These are phyloP conservation scores for Dynastes hyllus DNA, from an alignment of 2,888 invertebrate genomes.

Conservation along the genomic window DNA sequence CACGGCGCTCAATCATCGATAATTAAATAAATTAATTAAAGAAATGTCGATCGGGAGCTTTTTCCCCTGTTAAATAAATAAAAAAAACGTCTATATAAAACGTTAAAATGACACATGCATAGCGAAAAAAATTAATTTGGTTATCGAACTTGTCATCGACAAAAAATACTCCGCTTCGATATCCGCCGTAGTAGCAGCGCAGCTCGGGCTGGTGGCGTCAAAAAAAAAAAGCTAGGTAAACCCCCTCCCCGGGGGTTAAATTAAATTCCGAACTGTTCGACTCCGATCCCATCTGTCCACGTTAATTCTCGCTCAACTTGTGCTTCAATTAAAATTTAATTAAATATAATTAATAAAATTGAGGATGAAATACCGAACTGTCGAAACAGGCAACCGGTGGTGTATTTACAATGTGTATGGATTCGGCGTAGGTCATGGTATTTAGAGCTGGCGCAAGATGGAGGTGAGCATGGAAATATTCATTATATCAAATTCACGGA, in stretches of 20 bases:
- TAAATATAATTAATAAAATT: conserved; percentile 53
- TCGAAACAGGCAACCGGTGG: background rate
- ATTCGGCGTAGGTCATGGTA: too few relatives aligned
- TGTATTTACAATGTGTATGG: background rate
- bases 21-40: conserved; percentile 26
- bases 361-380: conserved; percentile 45
- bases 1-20: too few relatives aligned
- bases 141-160: conserved; percentile 17
- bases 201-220: background rate
- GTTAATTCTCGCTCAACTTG: conserved; percentile 47
- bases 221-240: conserved; percentile 13
- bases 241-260: too few relatives aligned
- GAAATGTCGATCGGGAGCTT: conserved; percentile 6
- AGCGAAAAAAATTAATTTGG: conserved; percentile 27
- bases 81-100: background rate
- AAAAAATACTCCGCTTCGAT: conserved; percentile 9
- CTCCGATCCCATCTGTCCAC: conserved; percentile 41
- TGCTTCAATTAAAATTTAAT: conserved; percentile 53
- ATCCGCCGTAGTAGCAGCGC: background rate
- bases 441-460: too few relatives aligned
- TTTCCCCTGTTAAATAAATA: background rate
- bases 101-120: conserved; percentile 9
- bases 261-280: conserved; percentile 46
- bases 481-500: too few relatives aligned
- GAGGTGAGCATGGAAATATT: too few relatives aligned